Evolutionary conservation across 2,797 vertebrate genomes (phyloP).

Genomic region (Myripristis murdjan): DNA sequence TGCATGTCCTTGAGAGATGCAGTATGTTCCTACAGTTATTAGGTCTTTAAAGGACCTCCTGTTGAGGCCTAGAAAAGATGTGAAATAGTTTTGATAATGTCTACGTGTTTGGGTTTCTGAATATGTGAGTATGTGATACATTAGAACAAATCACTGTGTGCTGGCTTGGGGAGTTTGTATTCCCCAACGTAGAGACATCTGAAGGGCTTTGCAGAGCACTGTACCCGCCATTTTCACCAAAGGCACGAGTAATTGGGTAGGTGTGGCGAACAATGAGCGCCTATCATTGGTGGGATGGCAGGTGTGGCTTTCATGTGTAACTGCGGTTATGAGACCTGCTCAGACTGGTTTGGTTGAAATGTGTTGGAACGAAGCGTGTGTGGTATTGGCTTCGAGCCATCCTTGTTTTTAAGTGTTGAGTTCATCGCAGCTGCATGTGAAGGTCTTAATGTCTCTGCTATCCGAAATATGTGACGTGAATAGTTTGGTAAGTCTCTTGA

Average conservation of each 20-base stretch:
- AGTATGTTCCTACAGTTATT: no score
- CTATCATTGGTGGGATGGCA: neutral
- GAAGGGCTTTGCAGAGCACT: no score
- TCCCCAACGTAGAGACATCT: no score
- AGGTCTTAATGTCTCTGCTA: neutral
- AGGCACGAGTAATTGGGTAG: neutral
- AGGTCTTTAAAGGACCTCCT: no score
- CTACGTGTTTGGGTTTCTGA: no score
- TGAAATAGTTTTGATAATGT: no score
- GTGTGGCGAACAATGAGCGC: neutral
- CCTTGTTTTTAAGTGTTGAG: no score
- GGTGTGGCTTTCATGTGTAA: slow-evolving; percentile 26
- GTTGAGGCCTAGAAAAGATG: no score
- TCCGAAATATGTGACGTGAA: neutral
- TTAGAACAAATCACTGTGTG: no score
- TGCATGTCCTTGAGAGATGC: neutral
- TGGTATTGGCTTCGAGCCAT: neutral
- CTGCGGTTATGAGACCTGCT: neutral
- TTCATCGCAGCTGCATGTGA: no score
- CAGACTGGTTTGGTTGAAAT: slow-evolving; percentile 5
- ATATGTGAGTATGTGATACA: no score
- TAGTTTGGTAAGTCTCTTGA: neutral
- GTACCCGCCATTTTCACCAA: neutral
- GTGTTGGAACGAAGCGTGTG: neutral
- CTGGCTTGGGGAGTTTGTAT: no score